These are phyloP conservation scores for Myathropa florea DNA, from an alignment of 2,888 invertebrate species.

Conservation along the genomic window DNA sequence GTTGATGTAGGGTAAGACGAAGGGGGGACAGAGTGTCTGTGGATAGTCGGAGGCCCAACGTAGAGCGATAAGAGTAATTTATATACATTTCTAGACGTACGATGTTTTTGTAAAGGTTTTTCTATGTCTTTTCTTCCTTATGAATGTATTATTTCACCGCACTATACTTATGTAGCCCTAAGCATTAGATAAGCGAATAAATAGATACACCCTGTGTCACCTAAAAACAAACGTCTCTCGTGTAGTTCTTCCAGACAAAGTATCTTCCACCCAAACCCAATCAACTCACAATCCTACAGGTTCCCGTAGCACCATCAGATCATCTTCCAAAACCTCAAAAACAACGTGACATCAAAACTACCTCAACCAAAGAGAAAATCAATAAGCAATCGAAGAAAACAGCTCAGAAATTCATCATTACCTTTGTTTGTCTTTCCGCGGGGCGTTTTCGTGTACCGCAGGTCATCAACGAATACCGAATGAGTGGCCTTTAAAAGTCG, in stretches of 20 bases:
- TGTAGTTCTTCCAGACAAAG: too few relatives aligned
- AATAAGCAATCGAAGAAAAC: not conserved
- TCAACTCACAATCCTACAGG: not conserved
- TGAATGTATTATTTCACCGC: constrained; percentile 58
- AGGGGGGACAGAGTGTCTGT: not conserved
- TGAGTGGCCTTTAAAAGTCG: constrained; percentile 40
- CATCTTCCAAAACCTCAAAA: not conserved
- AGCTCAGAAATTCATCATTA: not conserved
- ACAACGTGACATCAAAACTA: not conserved
- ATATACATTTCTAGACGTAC: constrained; percentile 39
- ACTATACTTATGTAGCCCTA: constrained; percentile 32
- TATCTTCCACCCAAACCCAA: not conserved
- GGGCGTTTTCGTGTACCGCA: constrained; percentile 19
- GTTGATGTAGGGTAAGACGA: not conserved
- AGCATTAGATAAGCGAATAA: constrained; percentile 15
- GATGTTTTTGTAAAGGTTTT: constrained; percentile 1
- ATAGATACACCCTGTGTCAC: constrained; percentile 13
- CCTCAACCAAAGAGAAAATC: not conserved
- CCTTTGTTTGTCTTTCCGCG: not conserved
- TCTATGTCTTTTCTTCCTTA: constrained; percentile 22
- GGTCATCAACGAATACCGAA: constrained; percentile 56
- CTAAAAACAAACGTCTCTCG: not conserved
- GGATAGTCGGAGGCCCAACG: not conserved
- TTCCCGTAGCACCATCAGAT: too few relatives aligned
- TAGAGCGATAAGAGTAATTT: constrained; percentile 20